Percentiles rank a stretch among this genome's conserved stretches.
Evolutionary conservation across 2,888 invertebrate species (phyloP).

Genomic region (Molorchus minor): DNA sequence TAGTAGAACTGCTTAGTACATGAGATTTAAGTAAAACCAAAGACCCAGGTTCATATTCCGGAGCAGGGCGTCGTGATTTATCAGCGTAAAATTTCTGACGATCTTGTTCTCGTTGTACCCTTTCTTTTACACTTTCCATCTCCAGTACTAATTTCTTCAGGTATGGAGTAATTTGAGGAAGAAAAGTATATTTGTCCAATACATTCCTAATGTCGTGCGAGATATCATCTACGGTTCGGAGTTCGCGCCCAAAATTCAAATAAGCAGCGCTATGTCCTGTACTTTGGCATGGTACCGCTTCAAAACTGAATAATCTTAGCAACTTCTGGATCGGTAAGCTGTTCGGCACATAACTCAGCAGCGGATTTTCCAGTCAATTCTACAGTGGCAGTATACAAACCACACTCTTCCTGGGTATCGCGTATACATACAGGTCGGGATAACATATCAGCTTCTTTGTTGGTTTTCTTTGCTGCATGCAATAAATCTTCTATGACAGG

Average conservation of each 20-base stretch:
- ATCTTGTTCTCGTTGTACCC: not conserved
- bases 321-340: not conserved
- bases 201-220: not conserved
- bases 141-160: not conserved
- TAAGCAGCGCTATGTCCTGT: slow-evolving; percentile 54
- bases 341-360: not conserved
- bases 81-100: not conserved
- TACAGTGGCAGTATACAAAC: not conserved
- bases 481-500: slow-evolving; percentile 30
- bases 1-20: not conserved
- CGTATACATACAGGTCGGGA: not conserved
- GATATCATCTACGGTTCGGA: slow-evolving; percentile 52
- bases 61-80: not conserved
- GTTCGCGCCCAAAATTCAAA: slow-evolving; percentile 53
- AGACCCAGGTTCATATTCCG: not conserved
- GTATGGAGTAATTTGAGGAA: not conserved
- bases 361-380: slow-evolving; percentile 5
- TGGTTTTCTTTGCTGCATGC: slow-evolving; percentile 15
- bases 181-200: not conserved
- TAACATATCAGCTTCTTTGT: slow-evolving; percentile 2
- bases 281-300: slow-evolving; percentile 21
- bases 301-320: not conserved
- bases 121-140: not conserved
- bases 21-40: not conserved
- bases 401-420: not conserved